phyloP scores from a whole-genome alignment of 2,888 invertebrate species.

The Diarsia rubi region DNA sequence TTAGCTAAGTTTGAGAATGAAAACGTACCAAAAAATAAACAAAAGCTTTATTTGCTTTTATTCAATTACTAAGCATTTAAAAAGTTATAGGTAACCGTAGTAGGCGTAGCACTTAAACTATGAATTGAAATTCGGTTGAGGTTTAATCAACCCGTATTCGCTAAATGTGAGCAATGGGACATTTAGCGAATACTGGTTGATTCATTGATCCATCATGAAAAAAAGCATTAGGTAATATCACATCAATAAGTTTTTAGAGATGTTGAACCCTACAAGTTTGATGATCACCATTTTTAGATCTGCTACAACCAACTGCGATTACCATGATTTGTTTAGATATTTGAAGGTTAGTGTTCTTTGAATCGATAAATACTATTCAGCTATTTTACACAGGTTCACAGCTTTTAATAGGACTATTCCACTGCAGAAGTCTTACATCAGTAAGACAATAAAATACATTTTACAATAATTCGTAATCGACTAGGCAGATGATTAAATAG shows the following conservation, averaged over 20 bases:
- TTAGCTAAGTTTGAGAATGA: constrained; percentile 39
- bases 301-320: neutral
- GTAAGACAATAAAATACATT: constrained; percentile 19
- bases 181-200: too few species aligned
- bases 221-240: neutral
- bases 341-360: neutral
- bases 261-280: too few species aligned
- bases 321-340: neutral
- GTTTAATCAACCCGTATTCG: neutral
- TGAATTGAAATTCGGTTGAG: neutral
- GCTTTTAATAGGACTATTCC: constrained; percentile 6
- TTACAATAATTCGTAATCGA: constrained; percentile 48
- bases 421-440: constrained; percentile 13
- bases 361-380: constrained; percentile 12
- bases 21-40: constrained; percentile 2
- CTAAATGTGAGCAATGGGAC: too few species aligned
- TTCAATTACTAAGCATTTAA: neutral
- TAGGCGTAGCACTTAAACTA: neutral
- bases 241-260: too few species aligned
- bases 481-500: constrained; percentile 37
- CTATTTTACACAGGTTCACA: constrained; percentile 33
- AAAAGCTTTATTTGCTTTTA: neutral
- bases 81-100: too few species aligned
- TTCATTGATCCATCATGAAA: too few species aligned
- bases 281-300: neutral